A percentile compares a stretch with the other conserved stretches of the same genome.
Conservation (phyloP, 2,797 vertebrate species). For the Podarcis lilfordi region DNA sequence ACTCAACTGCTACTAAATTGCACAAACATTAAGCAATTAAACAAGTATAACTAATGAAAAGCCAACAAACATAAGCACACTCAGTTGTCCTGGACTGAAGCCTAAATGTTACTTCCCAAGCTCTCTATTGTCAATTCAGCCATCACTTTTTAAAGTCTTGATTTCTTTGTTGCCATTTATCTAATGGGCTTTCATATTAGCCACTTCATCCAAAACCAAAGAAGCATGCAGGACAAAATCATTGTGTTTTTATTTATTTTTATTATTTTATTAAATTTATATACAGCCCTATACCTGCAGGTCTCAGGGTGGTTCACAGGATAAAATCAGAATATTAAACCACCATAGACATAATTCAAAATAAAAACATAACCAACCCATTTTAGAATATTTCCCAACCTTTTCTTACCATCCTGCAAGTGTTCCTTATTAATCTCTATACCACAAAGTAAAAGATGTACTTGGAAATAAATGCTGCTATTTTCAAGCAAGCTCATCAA, state of each 20-base stretch:
- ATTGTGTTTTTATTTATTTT: background rate
- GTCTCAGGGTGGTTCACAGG: no score
- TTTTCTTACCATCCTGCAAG: background rate
- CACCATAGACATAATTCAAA: no score
- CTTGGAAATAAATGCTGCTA: background rate
- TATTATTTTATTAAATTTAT: no score
- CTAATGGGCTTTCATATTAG: background rate
- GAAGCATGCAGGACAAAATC: no score
- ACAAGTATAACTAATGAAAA: background rate
- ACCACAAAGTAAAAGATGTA: background rate
- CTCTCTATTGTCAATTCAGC: background rate
- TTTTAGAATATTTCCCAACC: background rate
- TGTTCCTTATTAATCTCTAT: background rate
- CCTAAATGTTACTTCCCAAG: background rate
- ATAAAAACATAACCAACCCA: no score
- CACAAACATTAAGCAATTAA: background rate
- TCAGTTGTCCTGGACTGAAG: background rate
- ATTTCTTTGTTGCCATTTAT: no score
- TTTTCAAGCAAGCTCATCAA: conserved; percentile 1
- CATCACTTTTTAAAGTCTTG: background rate
- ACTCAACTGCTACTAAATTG: background rate
- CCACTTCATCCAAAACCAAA: background rate
- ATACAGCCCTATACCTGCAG: no score
- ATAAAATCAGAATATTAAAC: no score
- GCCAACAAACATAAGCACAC: background rate